Evolutionary conservation across 2,113 vertebrate species (phyloP).

Genomic region (Trochalopteron elliotii): DNA sequence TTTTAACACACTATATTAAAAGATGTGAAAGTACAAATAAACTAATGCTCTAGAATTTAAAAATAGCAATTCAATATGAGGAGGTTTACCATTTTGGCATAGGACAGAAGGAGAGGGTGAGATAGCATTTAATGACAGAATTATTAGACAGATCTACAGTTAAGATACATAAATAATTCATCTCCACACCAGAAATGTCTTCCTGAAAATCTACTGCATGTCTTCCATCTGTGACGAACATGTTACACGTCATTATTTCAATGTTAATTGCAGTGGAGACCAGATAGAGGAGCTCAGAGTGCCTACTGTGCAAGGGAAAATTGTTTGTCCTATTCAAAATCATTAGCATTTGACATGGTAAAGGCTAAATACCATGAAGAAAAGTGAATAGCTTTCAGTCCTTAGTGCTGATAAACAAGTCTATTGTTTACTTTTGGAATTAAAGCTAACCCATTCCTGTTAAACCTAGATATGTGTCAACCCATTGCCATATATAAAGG

Average conservation of each 20-base stretch:
- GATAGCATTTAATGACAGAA: background rate
- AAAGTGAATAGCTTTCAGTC: background rate
- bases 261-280: background rate
- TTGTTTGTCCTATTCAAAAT: slow-evolving; percentile 8
- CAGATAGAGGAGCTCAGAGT: background rate
- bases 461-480: background rate
- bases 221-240: background rate
- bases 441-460: background rate
- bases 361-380: slow-evolving; percentile 16
- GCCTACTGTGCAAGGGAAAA: background rate
- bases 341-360: background rate
- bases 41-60: background rate
- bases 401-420: background rate
- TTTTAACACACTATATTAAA: background rate
- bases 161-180: background rate
- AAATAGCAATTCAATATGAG: background rate
- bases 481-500: background rate
- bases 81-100: background rate
- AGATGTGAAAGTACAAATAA: background rate
- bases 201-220: background rate
- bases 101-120: background rate
- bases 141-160: background rate
- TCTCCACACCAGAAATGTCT: background rate
- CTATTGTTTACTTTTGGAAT: slow-evolving; percentile 1
- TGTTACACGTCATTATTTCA: background rate